Base-by-base conservation (phyloP, 1,140 invertebrate genomes). In the Drosophila erecta region DNA sequence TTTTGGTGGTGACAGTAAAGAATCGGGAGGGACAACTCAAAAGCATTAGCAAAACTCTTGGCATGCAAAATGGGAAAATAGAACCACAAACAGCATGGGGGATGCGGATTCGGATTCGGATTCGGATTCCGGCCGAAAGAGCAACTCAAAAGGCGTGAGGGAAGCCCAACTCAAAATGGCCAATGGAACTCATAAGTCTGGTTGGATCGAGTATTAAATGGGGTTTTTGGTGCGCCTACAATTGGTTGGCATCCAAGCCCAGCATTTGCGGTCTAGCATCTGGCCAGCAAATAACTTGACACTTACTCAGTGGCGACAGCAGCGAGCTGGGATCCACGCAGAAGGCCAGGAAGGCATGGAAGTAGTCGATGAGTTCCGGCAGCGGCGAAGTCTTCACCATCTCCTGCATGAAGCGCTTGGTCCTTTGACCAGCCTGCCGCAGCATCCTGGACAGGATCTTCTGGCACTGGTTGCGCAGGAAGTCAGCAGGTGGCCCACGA, bases 341-440 rank as follows among this genome's bases (percentile, higher is more conserved):
- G 92, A 98, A 99, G 15, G 97, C 98, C 40, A 99, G 94, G 81
- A 99, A 98, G 5, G 98, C 95, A 92, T 99, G 99, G 46, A 99
- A 96, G 86, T 99, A 97, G 83, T 99, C 98, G 3, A 99, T 92
- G 11, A 99, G 94, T 54, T 98, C 97, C 3, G 95, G 93, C 20
- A 99, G 93, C 0, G 96, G 94, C 33, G 96, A 95, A 4, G 94
- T 94, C 49, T 95, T 95, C 0, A 99, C 95, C 93, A 97, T 96
- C 44, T 96, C 94, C 62, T 95, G 94, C 14, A 99, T 93, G 71
- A 96, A 98, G 41, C 94, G 94, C 35, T 97, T 97, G 79, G 97
- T 97, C 60, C 95, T 94, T 51, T 94, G 94, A 0, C 94, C 93
- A 37, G 94, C 95, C 2, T 95, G 94, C 6, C 95, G 93, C 35